Conservation (phyloP, 1,140 invertebrate species). For the Diachasmimorpha longicaudata region DNA sequence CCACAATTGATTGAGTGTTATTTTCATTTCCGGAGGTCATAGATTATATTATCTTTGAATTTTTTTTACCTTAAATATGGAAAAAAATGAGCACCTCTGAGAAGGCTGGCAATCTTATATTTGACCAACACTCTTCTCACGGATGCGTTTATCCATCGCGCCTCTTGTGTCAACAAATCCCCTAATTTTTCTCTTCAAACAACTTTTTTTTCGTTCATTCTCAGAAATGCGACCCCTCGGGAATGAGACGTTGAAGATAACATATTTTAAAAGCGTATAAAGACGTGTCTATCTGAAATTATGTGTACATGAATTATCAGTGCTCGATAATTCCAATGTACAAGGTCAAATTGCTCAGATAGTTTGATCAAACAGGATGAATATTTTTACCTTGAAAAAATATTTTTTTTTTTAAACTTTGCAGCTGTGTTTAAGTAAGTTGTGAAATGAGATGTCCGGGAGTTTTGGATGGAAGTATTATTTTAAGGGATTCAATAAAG, state of each 20-base stretch:
- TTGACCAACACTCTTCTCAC: slow-evolving; percentile 45
- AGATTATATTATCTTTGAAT: not conserved
- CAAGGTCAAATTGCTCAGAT: slow-evolving; percentile 10
- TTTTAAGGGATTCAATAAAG: not conserved
- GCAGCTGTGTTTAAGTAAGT: not conserved
- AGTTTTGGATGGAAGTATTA: not conserved
- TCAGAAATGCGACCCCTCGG: slow-evolving; percentile 20
- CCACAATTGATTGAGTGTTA: not conserved
- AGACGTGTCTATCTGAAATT: slow-evolving; percentile 13
- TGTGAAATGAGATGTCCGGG: not conserved
- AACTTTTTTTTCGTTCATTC: slow-evolving; percentile 4
- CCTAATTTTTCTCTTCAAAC: slow-evolving; percentile 3
- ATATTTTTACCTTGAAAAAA: not conserved
- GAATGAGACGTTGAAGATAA: slow-evolving; percentile 34
- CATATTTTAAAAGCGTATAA: not conserved
- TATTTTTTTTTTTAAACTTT: not conserved
- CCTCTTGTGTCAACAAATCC: slow-evolving; percentile 29
- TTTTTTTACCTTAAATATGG: not conserved
- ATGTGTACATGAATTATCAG: slow-evolving; percentile 21
- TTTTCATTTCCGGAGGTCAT: not conserved
- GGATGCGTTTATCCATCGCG: slow-evolving; percentile 31
- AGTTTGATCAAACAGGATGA: slow-evolving; percentile 4
- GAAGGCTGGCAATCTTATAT: slow-evolving; percentile 33
- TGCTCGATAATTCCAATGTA: slow-evolving; percentile 10
- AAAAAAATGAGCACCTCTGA: slow-evolving; percentile 38